Percentiles rank a stretch among this genome's conserved stretches.
phyloP scores from a whole-genome alignment of 2,797 vertebrate genomes.

The Hemibagrus guttatus region DNA sequence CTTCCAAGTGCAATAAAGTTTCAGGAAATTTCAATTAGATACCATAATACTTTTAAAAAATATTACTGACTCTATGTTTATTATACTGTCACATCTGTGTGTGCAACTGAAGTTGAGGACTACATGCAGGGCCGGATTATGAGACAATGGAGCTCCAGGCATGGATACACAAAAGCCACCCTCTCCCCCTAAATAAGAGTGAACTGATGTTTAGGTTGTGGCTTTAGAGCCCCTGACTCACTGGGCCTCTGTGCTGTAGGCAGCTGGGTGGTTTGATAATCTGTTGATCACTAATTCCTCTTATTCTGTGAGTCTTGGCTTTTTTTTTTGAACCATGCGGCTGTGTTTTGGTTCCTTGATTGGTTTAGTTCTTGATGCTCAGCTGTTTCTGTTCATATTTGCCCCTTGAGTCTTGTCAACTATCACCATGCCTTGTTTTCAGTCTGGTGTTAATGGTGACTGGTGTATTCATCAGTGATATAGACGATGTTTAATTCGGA shows the following conservation, averaged over 20 bases:
- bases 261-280: background rate
- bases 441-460: background rate
- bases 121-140: background rate
- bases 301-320: background rate
- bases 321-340: background rate
- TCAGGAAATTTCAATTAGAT: background rate
- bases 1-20: background rate
- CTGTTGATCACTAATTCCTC: background rate
- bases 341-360: constrained; percentile 3
- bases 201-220: background rate
- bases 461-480: background rate
- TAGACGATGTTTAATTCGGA: background rate
- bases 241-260: background rate
- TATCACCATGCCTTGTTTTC: background rate
- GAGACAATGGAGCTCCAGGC: background rate
- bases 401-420: background rate
- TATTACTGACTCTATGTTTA: background rate
- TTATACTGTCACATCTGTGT: background rate
- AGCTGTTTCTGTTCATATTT: background rate
- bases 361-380: background rate
- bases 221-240: background rate
- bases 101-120: background rate
- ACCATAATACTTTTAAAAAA: background rate
- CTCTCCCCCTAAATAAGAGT: background rate
- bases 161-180: background rate